These are phyloP conservation scores for Coluber constrictor DNA, from an alignment of 2,797 vertebrate genomes.

Conservation along the genomic window DNA sequence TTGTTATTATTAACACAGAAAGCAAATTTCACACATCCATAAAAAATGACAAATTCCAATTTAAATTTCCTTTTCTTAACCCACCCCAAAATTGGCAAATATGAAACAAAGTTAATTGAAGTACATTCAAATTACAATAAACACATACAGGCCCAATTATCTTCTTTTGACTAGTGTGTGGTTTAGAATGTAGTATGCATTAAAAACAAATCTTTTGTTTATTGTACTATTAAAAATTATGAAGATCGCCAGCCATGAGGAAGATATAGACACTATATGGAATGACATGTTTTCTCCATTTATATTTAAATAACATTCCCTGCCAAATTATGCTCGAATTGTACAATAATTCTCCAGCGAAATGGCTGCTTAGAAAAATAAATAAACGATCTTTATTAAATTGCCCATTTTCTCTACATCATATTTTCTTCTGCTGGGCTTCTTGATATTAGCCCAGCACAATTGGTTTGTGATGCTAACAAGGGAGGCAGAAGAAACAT, in stretches of 20 bases:
- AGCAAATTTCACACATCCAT: conserved; percentile 65
- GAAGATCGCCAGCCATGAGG: conserved; percentile 65
- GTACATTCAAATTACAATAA: conserved; percentile 88
- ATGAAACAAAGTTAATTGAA: conserved; percentile 87
- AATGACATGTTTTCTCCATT: conserved; percentile 75
- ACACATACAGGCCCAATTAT: conserved; percentile 92
- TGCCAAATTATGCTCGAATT: conserved; percentile 77
- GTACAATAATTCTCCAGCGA: conserved; percentile 73
- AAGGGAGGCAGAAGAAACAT: conserved; percentile 66
- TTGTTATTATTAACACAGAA: conserved; percentile 62
- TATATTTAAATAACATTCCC: conserved; percentile 80
- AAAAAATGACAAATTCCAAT: conserved; percentile 67
- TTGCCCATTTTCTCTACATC: conserved; percentile 73
- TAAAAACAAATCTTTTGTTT: conserved; percentile 85
- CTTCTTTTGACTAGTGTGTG: conserved; percentile 91
- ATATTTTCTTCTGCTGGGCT: conserved; percentile 61
- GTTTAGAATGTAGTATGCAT: conserved; percentile 77
- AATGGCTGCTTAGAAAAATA: conserved; percentile 74
- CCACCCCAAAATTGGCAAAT: conserved; percentile 65
- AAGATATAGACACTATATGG: conserved; percentile 70
- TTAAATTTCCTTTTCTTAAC: conserved; percentile 71
- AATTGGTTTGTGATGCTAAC: conserved; percentile 71
- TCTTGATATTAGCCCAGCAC: conserved; percentile 53
- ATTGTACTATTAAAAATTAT: conserved; percentile 79
- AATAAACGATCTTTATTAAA: conserved; percentile 73